Percentiles rank a stretch among this genome's conserved stretches.
Conservation (phyloP, 2,113 vertebrate genomes). For the Dasyurus viverrinus region DNA sequence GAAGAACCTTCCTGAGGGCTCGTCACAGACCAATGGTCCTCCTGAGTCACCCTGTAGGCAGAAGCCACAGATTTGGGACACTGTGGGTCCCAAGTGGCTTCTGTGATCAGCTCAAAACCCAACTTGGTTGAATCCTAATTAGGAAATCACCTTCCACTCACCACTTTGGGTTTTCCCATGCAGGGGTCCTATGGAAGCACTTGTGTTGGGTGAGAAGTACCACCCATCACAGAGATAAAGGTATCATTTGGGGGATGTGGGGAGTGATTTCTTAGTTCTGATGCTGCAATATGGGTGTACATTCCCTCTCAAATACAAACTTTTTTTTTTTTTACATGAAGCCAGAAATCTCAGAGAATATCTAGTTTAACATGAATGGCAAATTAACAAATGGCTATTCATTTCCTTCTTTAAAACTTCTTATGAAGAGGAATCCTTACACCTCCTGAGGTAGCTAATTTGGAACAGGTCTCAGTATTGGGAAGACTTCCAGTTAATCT, state of each 20-base stretch:
- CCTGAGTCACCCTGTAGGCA: conserved; percentile 94
- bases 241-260: not conserved
- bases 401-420: no score
- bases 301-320: no score
- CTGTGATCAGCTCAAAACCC: not conserved
- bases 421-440: no score
- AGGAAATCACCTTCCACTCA: not conserved
- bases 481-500: no score
- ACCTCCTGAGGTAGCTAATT: no score
- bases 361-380: no score
- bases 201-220: not conserved
- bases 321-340: no score
- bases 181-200: not conserved
- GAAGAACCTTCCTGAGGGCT: conserved; percentile 92
- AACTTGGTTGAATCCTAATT: not conserved
- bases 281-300: no score
- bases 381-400: no score
- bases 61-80: not conserved
- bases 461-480: no score
- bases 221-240: not conserved
- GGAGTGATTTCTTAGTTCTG: not conserved
- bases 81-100: fast-evolving
- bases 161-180: not conserved
- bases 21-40: conserved; percentile 95
- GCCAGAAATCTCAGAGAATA: no score